phyloP scores from a whole-genome alignment of 2,113 vertebrate genomes.

The Heterocephalus glaber region DNA sequence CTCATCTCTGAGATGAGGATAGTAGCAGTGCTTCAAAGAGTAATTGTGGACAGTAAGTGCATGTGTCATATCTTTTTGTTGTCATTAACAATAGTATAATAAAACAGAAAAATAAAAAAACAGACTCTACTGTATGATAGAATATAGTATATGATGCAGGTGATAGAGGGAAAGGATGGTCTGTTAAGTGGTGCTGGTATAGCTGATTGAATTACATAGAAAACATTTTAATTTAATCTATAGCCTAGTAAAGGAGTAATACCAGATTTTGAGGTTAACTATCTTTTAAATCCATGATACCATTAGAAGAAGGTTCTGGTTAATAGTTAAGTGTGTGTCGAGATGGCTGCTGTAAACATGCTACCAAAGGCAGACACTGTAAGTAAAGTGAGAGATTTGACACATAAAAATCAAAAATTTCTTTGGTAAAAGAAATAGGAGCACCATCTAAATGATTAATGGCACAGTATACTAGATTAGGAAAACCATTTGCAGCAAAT shows the following conservation, averaged over 20 bases:
- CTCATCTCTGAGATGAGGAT: neutral
- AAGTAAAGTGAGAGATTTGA: neutral
- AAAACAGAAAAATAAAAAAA: neutral
- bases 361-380: neutral
- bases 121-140: neutral
- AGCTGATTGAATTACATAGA: neutral
- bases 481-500: neutral
- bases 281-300: neutral
- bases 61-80: neutral
- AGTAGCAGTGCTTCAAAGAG: neutral
- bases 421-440: neutral
- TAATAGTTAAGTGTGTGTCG: neutral
- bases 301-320: neutral
- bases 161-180: neutral
- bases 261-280: neutral
- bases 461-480: neutral
- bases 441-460: neutral
- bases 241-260: neutral
- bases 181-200: neutral
- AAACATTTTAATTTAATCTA: neutral
- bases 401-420: neutral
- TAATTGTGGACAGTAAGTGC: neutral
- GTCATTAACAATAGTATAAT: neutral
- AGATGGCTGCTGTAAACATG: neutral
- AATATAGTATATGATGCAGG: neutral